These are phyloP conservation scores for Lindbergichthys nudifrons DNA, from an alignment of 2,797 vertebrate species.

Conservation along the genomic window DNA sequence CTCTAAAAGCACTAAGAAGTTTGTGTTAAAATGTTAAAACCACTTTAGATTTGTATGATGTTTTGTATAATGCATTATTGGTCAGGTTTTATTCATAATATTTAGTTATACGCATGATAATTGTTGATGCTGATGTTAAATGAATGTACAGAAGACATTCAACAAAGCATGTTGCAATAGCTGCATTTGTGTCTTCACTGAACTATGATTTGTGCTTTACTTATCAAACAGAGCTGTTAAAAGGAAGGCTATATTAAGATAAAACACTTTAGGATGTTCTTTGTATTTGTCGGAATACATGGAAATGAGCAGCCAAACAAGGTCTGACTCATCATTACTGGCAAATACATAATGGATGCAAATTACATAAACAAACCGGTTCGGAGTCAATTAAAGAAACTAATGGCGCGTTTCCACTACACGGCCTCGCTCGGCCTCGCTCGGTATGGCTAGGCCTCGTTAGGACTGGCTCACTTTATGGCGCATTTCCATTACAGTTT, in stretches of 20 bases:
- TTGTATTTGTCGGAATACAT: background rate
- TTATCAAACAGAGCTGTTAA: background rate
- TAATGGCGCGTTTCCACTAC: too few relatives aligned
- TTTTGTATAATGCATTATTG: background rate
- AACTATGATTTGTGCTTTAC: background rate
- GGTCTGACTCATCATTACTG: conserved; percentile 16
- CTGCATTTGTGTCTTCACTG: background rate
- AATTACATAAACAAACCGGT: conserved; percentile 17
- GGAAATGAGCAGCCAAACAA: background rate
- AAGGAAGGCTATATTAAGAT: conserved; percentile 1
- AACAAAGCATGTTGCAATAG: background rate
- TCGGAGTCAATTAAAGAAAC: conserved; percentile 1
- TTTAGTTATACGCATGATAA: background rate
- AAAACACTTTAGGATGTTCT: background rate
- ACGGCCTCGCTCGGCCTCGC: too few relatives aligned
- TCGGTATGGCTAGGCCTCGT: too few relatives aligned
- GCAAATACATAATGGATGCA: conserved; percentile 3
- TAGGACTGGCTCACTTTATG: too few relatives aligned
- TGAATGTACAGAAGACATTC: background rate
- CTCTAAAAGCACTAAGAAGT: too few relatives aligned
- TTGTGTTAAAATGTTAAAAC: too few relatives aligned
- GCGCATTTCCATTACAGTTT: too few relatives aligned
- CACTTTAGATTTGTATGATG: background rate
- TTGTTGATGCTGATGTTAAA: background rate
- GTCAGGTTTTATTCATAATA: background rate